phyloP scores from a whole-genome alignment of 2,888 invertebrate species.

The Hypsopygia costalis region DNA sequence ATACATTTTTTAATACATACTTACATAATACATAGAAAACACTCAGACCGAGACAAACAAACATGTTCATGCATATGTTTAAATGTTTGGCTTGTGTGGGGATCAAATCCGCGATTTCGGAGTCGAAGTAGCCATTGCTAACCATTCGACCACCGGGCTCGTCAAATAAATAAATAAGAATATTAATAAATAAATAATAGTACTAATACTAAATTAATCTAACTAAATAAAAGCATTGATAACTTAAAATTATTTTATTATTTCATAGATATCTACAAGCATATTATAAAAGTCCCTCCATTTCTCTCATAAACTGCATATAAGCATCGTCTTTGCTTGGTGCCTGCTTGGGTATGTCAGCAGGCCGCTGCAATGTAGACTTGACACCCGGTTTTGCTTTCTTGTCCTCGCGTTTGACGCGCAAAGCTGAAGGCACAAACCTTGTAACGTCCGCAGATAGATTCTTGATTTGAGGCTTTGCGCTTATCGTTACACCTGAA shows the following conservation, averaged over 20 bases:
- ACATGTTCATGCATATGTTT: no score
- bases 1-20: no score
- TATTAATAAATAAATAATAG: no score
- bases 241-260: not conserved
- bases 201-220: no score
- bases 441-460: constrained; percentile 96
- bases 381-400: constrained; percentile 79
- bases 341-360: constrained; percentile 68
- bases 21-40: no score
- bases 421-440: constrained; percentile 95
- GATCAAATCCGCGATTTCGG: no score
- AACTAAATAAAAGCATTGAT: not conserved
- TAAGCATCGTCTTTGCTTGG: constrained; percentile 98
- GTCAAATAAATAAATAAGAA: no score
- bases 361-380: constrained; percentile 74
- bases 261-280: constrained; percentile 4
- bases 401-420: constrained; percentile 93
- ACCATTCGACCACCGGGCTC: no score
- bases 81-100: no score
- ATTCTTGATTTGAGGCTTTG: constrained; percentile 97
- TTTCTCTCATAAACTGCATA: constrained; percentile 99
- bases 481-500: constrained; percentile 92
- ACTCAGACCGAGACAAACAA: no score
- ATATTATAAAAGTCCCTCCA: constrained; percentile 92
- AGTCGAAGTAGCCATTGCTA: no score